A percentile compares a stretch with the other conserved stretches of the same genome.
Conservation (phyloP, 2,797 vertebrate species). For the Urocyon cinereoargenteus region DNA sequence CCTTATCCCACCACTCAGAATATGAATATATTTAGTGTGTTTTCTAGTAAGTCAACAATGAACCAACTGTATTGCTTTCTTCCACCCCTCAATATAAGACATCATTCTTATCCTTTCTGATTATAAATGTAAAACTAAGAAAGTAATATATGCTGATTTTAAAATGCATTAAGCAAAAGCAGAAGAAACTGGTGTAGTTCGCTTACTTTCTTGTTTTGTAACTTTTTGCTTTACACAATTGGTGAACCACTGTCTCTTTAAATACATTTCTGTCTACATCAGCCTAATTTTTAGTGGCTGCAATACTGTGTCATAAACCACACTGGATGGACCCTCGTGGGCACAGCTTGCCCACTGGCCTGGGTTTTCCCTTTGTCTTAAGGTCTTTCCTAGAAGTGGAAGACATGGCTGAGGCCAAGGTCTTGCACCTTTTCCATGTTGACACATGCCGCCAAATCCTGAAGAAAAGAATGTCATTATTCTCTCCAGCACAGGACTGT, state of each 20-base stretch:
- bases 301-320: background rate
- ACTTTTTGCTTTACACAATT: background rate
- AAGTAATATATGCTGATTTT: background rate
- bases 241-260: background rate
- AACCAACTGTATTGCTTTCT: background rate
- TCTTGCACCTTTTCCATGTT: background rate
- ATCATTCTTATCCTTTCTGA: background rate
- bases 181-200: background rate
- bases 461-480: background rate
- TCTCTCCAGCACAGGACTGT: background rate
- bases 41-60: background rate
- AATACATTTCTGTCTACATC: background rate
- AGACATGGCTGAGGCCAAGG: background rate
- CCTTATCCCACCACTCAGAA: background rate
- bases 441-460: background rate
- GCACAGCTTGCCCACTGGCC: background rate
- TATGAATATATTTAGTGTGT: background rate
- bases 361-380: background rate
- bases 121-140: conserved; percentile 5
- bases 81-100: background rate
- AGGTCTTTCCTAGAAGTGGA: background rate
- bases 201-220: background rate
- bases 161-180: conserved; percentile 11
- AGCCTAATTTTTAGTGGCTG: background rate
- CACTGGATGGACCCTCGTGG: background rate